Conservation (phyloP, 2,797 vertebrate genomes). For the Protosalanx chinensis region DNA sequence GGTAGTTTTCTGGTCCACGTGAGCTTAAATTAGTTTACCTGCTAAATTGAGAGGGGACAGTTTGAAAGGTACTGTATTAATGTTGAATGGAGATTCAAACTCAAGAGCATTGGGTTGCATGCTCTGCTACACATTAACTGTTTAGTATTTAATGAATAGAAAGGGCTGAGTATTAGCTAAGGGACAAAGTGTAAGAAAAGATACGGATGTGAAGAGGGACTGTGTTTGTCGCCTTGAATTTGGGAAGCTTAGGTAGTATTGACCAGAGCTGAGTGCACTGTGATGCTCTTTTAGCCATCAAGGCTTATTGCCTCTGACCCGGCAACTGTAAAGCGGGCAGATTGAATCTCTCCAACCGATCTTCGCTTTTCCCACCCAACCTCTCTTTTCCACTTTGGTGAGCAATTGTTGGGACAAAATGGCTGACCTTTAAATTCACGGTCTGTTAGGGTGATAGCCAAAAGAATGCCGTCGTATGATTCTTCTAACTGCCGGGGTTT, state of each 20-base stretch:
- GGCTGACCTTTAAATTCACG: conserved; percentile 73
- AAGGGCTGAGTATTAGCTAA: too few species aligned
- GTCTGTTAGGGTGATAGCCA: conserved; percentile 54
- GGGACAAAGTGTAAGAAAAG: too few species aligned
- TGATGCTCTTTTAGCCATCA: neutral
- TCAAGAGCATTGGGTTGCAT: too few species aligned
- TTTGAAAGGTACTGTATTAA: too few species aligned
- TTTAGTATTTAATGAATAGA: too few species aligned
- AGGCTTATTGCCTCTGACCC: conserved; percentile 15
- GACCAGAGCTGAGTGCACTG: neutral
- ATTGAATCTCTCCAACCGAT: conserved; percentile 50
- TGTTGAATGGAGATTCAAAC: neutral
- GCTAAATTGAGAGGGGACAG: too few species aligned
- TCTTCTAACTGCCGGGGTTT: conserved; percentile 38
- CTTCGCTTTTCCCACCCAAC: conserved; percentile 37
- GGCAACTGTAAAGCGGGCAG: conserved; percentile 48
- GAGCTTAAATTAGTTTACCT: too few species aligned
- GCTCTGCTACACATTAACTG: too few species aligned
- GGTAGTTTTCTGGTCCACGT: too few species aligned
- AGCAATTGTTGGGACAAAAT: conserved; percentile 48
- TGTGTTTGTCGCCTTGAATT: neutral
- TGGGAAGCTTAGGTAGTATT: neutral
- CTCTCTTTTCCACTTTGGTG: conserved; percentile 54
- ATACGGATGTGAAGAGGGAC: neutral
- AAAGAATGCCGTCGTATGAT: conserved; percentile 47